Base-by-base conservation (phyloP, 2,888 invertebrate genomes). In the Melanostoma scalare region DNA sequence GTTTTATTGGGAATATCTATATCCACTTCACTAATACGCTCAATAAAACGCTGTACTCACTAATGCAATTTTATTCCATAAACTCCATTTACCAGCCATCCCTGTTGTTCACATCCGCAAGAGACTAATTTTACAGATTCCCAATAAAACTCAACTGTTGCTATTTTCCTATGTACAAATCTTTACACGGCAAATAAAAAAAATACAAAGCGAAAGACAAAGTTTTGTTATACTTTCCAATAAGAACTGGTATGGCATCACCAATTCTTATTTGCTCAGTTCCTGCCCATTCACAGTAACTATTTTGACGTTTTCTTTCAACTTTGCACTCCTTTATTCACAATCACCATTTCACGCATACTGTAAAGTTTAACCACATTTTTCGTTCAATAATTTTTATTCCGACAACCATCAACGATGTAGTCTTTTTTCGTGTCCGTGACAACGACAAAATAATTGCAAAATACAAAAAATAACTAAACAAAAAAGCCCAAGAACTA, bases 391-490 rank as follows among this genome's bases (percentile, higher is more conserved):
- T 36, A 55, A 84, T 75, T 79, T 84, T 79, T 67, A 79, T 78
- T 79, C 84, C 84, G 84, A 84, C 79, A 71, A 78, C 79, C 74
- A 84, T 58, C 74, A 78, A 79, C 84, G 79, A 79, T 84, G 84
- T 84, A 78, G 84, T 84, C 75, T 82, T 77, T 63, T 79, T 79
- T 75, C 84, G 79, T 84, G 84, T 79, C 79, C 79, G 84, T 75
- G 74, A 84, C 77, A 77, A 82, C 84, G 84, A 84, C 78, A 61
- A 38, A 65, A 63, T 53, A 53, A 60, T 52, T 44, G 42, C 44
- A 73, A 78, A 78, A 67, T 67, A 53, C 58, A 74, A 60, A 69
- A 73, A 67, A 63, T 53, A 55, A 68, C 60, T 52, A 33, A 80
- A 58, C 56, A 75, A 65, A 63, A 67, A 61, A 73, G 35, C 56